phyloP scores from a whole-genome alignment of 2,113 vertebrate species.

The Galeopterus variegatus region DNA sequence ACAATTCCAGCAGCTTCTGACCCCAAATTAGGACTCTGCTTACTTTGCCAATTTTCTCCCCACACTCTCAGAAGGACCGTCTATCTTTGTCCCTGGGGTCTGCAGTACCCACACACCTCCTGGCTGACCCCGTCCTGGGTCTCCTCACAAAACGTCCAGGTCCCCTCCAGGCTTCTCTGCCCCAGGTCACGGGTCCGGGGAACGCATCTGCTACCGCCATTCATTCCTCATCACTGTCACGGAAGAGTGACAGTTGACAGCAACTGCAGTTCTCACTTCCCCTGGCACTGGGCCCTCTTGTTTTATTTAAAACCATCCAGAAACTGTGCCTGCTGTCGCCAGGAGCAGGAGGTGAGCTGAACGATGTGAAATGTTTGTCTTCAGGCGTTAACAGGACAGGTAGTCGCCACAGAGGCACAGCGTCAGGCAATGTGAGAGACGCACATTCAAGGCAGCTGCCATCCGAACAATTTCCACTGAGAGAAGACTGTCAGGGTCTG shows the following conservation, averaged over 20 bases:
- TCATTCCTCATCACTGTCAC: fast-evolving
- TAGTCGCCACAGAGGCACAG: background rate
- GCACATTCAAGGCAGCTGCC: background rate
- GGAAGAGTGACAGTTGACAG: background rate
- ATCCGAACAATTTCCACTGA: background rate
- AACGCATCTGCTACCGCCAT: fast-evolving
- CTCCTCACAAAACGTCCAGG: background rate
- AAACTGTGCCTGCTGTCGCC: conserved; percentile 75
- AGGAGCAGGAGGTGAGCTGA: conserved; percentile 74
- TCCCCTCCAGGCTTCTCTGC: background rate
- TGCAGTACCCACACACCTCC: background rate
- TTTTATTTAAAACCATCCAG: conserved; percentile 44
- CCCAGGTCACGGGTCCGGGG: fast-evolving
- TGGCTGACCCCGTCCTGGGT: background rate
- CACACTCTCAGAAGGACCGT: fast-evolving
- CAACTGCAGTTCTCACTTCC: background rate
- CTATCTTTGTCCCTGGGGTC: background rate
- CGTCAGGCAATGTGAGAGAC: background rate
- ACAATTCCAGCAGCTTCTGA: background rate
- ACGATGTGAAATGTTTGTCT: conserved; percentile 56
- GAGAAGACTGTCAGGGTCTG: conserved; percentile 6
- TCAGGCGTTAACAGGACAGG: background rate
- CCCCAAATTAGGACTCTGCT: background rate
- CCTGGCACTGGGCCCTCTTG: conserved; percentile 29
- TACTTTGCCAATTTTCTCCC: background rate